A percentile compares a stretch with the other conserved stretches of the same genome.
phyloP scores from a whole-genome alignment of 2,113 vertebrate species.

The Psettodes erumei region DNA sequence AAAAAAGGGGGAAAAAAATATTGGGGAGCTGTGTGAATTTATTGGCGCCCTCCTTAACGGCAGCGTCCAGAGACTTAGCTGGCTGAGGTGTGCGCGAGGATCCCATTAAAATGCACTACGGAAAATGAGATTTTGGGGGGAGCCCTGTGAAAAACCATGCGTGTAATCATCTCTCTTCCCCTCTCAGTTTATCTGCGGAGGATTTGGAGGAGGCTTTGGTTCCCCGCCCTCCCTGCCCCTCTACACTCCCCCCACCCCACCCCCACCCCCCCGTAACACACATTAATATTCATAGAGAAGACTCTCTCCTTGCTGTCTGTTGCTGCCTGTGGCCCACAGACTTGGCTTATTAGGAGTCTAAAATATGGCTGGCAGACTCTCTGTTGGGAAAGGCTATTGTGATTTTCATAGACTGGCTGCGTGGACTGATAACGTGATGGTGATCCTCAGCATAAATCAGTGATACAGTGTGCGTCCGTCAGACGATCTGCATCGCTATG shows the following conservation, averaged over 20 bases:
- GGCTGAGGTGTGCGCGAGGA: constrained; percentile 64
- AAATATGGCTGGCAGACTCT: constrained; percentile 63
- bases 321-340: constrained; percentile 69
- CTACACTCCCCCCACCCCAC: no score
- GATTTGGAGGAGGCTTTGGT: constrained; percentile 79
- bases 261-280: constrained; percentile 62
- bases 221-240: constrained; percentile 55
- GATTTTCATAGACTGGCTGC: constrained; percentile 37
- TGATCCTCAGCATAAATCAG: neutral
- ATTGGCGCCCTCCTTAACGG: constrained; percentile 26
- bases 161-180: constrained; percentile 83
- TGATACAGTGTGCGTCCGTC: neutral
- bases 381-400: constrained; percentile 63
- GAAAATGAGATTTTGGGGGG: constrained; percentile 83
- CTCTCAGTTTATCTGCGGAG: constrained; percentile 80
- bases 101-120: constrained; percentile 84
- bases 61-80: constrained; percentile 52
- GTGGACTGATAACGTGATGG: constrained; percentile 22
- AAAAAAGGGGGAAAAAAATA: constrained; percentile 28
- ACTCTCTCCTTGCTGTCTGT: constrained; percentile 75
- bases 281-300: constrained; percentile 86
- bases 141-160: constrained; percentile 83
- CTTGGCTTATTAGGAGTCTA: constrained; percentile 63
- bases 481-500: neutral
- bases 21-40: constrained; percentile 40